phyloP scores from a whole-genome alignment of 2,113 vertebrate species.

The Pycnonotus jocosus region DNA sequence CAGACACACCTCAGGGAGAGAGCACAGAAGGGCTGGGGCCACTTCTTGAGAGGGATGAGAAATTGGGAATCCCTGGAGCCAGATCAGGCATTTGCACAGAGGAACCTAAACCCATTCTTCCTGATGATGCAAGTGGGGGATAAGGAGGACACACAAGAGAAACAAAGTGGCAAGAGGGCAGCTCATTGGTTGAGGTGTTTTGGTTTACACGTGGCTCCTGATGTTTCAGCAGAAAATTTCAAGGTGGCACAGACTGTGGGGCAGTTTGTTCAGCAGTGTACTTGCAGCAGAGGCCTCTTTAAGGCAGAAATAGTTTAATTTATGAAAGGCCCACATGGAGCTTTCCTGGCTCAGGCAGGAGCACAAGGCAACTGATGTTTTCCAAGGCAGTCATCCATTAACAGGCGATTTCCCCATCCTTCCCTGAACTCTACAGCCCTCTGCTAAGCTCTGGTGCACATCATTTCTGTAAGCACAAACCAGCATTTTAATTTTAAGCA shows the following conservation, averaged over 20 bases:
- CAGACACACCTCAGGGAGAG: background rate
- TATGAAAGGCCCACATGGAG: background rate
- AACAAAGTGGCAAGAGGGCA: background rate
- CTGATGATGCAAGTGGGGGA: background rate
- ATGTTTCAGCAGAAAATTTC: background rate
- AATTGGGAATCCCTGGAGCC: background rate
- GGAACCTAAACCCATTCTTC: background rate
- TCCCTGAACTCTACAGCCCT: constrained; percentile 1
- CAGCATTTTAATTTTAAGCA: constrained; percentile 11
- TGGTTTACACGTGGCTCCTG: background rate
- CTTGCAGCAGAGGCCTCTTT: background rate
- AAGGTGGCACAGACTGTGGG: background rate
- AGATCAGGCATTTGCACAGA: background rate
- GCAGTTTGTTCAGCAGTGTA: background rate
- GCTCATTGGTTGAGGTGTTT: fast-evolving
- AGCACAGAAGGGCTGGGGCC: background rate
- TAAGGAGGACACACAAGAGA: fast-evolving
- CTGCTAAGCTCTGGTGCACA: constrained; percentile 34
- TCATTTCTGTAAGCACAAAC: constrained; percentile 37
- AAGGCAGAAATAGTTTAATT: constrained; percentile 4
- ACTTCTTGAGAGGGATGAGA: background rate
- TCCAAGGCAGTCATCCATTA: constrained; percentile 33
- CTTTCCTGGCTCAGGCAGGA: background rate
- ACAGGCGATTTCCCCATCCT: background rate
- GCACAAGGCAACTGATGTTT: background rate